phyloP scores from a whole-genome alignment of 37 sponge, comb jelly and placozoan species.

The Cladorhizidae sp. region DNA sequence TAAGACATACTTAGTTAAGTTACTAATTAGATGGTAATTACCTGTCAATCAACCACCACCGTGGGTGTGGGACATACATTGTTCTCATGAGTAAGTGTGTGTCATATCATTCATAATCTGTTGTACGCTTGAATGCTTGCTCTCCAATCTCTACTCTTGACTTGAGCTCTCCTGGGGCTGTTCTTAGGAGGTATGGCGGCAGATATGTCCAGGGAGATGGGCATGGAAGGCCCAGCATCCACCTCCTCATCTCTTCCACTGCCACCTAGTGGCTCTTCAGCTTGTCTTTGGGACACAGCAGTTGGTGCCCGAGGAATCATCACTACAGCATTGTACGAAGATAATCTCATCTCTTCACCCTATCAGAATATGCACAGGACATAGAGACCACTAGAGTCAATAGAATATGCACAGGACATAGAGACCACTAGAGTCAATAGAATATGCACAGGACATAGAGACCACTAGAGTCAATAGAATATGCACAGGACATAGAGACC shows the following conservation, averaged over 20 bases:
- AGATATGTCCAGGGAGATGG: neutral
- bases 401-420: no score
- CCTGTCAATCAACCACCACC: no score
- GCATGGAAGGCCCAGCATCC: neutral
- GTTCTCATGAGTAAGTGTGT: no score
- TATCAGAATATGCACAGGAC: neutral
- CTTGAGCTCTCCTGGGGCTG: conserved; percentile 20
- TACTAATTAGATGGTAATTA: no score
- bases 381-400: no score
- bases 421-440: no score
- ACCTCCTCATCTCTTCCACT: neutral
- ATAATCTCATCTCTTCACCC: conserved; percentile 21
- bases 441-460: no score
- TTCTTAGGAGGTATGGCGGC: conserved; percentile 3
- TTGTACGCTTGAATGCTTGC: conserved; percentile 43
- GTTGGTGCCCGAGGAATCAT: conserved; percentile 40
- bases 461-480: no score
- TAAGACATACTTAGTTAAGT: no score
- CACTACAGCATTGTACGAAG: conserved; percentile 33
- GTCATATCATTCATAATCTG: conserved; percentile 10
- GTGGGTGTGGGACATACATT: no score
- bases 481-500: no score
- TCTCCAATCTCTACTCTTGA: conserved; percentile 43
- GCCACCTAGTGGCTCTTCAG: neutral
- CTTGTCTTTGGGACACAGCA: neutral